Evolutionary conservation across 2,113 vertebrate species (phyloP), one percentile per base, ranked within the genome.

Genomic region (Panthera tigris): DNA sequence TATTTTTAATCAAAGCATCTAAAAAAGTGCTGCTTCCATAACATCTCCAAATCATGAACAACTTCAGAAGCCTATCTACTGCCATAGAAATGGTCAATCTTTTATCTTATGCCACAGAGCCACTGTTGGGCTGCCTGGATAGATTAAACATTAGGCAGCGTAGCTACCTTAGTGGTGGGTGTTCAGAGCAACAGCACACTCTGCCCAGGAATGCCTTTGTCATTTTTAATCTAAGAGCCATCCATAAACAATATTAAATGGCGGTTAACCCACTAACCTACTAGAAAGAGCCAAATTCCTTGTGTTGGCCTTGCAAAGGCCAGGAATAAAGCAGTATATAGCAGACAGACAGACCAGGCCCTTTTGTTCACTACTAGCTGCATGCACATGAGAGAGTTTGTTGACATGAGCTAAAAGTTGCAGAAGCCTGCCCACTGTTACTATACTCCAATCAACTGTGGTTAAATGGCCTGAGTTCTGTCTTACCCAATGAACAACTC

Each of bases 371-470:
- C 33, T 69, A 41, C 5, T 52, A 8, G 25, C 7, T 73, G 18
- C 27, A 14, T 1, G 8, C 6, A 52, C 0, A 0, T 63, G 57
- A 82, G 29, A 83, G 29, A 57, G n/a, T 12, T 57, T 61, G 33
- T 68, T 82, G 65, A 27, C 4, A 1, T 29, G 36, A 83, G 15
- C 19, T 63, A 78, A 78, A 68, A 57, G 27, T 74, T 74, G 29
- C 88, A 74, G 45, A 81, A 63, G 13, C 57, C 65, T 25, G n/a
- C 7, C 14, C 48, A 31, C 65, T 71, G 61, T 15, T 73, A 80
- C 80, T 50, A 0, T 31, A 27, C 21, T 69, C 33, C 81, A 41
- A 41, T 31, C 15, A 73, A 65, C 86, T 50, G 1, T 48, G 33
- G 16, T 69, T 31, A 29, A 87, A 39, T 63, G 39, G 16, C 41